Evolutionary conservation across 2,888 invertebrate species (phyloP).

Genomic region (Melikaiella ostensackeni): DNA sequence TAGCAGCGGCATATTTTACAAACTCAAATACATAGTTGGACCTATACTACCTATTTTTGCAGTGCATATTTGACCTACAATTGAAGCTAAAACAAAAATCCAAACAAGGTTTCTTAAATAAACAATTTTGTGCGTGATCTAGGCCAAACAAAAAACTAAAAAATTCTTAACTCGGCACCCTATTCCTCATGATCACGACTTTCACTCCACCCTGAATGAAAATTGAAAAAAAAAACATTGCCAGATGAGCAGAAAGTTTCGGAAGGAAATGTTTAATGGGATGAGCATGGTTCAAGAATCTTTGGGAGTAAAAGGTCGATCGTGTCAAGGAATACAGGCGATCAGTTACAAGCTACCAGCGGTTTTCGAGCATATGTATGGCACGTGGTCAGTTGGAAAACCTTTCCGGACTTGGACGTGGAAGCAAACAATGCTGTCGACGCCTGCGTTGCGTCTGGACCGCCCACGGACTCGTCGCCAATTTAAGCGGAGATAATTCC

Average conservation of each 20-base stretch:
- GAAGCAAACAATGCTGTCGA: conserved; percentile 52
- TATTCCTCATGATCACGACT: not conserved
- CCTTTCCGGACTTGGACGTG: not conserved
- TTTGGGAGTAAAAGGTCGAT: conserved; percentile 50
- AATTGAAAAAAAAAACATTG: not conserved
- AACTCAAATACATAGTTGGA: no score
- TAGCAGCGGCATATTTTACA: no score
- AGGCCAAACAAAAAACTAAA: no score
- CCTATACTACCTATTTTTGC: no score
- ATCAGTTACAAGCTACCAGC: conserved; percentile 35
- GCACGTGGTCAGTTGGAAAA: conserved; percentile 58
- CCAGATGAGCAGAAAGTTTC: not conserved
- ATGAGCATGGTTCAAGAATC: conserved; percentile 35
- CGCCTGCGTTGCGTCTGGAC: conserved; percentile 47
- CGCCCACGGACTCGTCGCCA: conserved; percentile 50
- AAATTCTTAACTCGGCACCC: no score
- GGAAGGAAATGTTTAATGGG: conserved; percentile 3
- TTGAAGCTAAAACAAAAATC: no score
- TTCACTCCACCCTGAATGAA: not conserved
- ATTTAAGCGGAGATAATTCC: not conserved
- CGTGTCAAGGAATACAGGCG: conserved; percentile 64
- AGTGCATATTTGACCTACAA: no score
- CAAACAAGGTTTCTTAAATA: no score
- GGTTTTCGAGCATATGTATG: conserved; percentile 56
- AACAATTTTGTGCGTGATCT: no score